A percentile compares a stretch with the other conserved stretches of the same genome.
Conservation (phyloP, 2,888 invertebrate genomes). For the Tipula helvola region DNA sequence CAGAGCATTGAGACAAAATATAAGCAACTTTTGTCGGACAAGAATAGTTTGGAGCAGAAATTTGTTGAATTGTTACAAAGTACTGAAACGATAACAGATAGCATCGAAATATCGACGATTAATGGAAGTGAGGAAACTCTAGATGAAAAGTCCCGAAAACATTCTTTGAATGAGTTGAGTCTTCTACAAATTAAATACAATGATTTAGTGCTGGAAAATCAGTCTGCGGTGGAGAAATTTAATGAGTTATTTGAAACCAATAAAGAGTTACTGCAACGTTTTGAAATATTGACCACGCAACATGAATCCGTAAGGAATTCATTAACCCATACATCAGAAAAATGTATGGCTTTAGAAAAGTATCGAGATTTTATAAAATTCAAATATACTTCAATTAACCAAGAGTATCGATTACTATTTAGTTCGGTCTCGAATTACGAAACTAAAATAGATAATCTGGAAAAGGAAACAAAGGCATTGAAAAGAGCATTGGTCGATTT, state of each 20-base stretch:
- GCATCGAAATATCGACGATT: background rate
- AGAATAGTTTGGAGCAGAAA: background rate
- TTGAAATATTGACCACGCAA: background rate
- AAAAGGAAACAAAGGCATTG: background rate
- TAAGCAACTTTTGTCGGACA: background rate
- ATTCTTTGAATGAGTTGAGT: background rate
- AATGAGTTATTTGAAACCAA: background rate
- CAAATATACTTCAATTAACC: background rate
- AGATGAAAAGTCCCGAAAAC: background rate
- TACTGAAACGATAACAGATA: background rate
- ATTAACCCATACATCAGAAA: background rate
- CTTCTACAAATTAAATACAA: background rate
- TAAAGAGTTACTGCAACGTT: background rate
- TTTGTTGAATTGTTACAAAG: background rate
- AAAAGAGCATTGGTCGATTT: background rate
- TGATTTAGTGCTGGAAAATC: background rate
- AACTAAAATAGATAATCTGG: background rate
- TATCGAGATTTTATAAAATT: background rate
- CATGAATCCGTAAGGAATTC: background rate
- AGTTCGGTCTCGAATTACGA: background rate
- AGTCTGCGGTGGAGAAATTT: background rate
- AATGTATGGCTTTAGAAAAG: background rate
- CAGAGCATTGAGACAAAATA: background rate
- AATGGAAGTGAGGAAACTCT: background rate
- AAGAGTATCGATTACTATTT: background rate